Evolutionary conservation across 1,140 invertebrate genomes (phyloP).

Genomic region (Melanaphis sacchari): DNA sequence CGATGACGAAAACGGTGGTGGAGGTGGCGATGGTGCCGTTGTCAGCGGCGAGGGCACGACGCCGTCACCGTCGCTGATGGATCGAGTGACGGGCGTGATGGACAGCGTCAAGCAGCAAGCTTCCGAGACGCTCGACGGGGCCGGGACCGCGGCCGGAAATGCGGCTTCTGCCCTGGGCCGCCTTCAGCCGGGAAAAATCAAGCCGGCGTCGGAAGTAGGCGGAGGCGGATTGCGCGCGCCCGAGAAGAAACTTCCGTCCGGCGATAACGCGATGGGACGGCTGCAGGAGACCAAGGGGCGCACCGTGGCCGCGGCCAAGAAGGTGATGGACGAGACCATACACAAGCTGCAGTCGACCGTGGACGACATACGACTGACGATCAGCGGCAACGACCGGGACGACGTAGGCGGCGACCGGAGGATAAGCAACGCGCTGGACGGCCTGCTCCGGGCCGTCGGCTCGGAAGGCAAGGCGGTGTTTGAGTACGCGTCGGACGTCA

Average conservation of each 20-base stretch:
- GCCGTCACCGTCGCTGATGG: neutral
- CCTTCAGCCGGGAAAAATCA: neutral
- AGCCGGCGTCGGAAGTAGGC: neutral
- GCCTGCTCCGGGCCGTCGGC: neutral
- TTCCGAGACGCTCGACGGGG: neutral
- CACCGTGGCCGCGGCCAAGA: slow-evolving; percentile 22
- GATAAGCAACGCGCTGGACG: slow-evolving; percentile 2
- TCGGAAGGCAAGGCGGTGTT: slow-evolving; percentile 30
- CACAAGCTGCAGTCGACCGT: slow-evolving; percentile 30
- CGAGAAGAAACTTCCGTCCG: neutral
- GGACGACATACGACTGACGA: neutral
- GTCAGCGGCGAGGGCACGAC: neutral
- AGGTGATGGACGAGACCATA: slow-evolving; percentile 26
- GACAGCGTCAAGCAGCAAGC: slow-evolving; percentile 19
- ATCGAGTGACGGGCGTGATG: neutral
- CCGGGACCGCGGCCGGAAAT: neutral
- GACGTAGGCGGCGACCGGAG: neutral
- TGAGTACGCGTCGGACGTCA: slow-evolving; percentile 31
- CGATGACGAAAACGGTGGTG: neutral
- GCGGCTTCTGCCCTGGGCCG: neutral
- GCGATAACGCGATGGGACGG: neutral
- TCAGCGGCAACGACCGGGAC: neutral
- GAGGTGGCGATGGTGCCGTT: neutral
- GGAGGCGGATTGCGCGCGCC: neutral
- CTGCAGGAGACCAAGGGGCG: slow-evolving; percentile 11